A percentile compares a stretch with the other conserved stretches of the same genome.
Evolutionary conservation across 2,888 invertebrate species (phyloP).

Genomic region (Catonia carolina): DNA sequence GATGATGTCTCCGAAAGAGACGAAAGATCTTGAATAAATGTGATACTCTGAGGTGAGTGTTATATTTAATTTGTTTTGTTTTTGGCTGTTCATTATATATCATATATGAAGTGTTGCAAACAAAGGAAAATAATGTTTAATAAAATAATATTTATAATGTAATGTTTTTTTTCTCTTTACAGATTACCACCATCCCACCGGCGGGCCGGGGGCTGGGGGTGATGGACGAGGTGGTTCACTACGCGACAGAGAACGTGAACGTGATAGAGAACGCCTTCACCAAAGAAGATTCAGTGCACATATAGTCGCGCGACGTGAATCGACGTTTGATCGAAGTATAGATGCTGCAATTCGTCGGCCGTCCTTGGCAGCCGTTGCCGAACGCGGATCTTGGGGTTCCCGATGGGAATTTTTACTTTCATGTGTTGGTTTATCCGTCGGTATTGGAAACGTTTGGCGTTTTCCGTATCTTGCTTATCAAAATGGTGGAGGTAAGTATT

Average conservation of each 20-base stretch:
- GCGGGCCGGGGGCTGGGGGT: not conserved
- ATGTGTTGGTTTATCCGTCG: slow-evolving; percentile 77
- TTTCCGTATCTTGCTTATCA: slow-evolving; percentile 82
- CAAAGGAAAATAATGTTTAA: too few relatives aligned
- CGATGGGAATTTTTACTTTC: slow-evolving; percentile 66
- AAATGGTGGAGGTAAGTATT: slow-evolving; percentile 69
- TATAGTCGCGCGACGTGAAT: slow-evolving; percentile 37
- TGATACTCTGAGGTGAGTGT: too few relatives aligned
- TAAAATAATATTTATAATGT: too few relatives aligned
- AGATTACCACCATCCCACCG: not conserved
- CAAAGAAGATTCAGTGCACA: slow-evolving; percentile 36
- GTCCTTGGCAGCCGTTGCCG: slow-evolving; percentile 38
- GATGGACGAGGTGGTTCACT: slow-evolving; percentile 33
- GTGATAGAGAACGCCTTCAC: slow-evolving; percentile 26
- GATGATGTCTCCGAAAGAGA: too few relatives aligned
- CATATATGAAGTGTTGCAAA: too few relatives aligned
- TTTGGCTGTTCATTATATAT: too few relatives aligned
- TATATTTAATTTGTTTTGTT: too few relatives aligned
- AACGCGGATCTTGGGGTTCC: slow-evolving; percentile 43
- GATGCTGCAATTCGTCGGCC: slow-evolving; percentile 38
- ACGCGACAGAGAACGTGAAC: slow-evolving; percentile 31
- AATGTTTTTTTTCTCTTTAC: too few relatives aligned
- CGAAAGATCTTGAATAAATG: too few relatives aligned
- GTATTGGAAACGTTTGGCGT: slow-evolving; percentile 79
- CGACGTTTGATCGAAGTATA: slow-evolving; percentile 35